Evolutionary conservation across 1,140 invertebrate species (phyloP).

Genomic region (Coptotermes formosanus): DNA sequence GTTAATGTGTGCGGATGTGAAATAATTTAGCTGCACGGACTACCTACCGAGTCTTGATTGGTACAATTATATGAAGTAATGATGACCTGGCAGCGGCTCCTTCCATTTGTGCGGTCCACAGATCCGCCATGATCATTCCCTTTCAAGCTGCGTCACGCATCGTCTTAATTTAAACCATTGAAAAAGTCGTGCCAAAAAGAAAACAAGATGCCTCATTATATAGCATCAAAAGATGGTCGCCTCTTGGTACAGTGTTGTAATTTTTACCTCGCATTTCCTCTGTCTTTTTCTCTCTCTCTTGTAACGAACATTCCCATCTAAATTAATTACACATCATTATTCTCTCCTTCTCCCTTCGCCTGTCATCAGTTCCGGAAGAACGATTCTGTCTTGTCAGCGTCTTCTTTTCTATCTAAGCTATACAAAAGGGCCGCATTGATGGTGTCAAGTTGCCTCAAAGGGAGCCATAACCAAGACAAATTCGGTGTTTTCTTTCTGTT

Average conservation of each 20-base stretch:
- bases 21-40: too few relatives aligned
- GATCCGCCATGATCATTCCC: not conserved
- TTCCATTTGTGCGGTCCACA: conserved; percentile 5
- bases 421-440: not conserved
- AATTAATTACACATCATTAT: conserved; percentile 18
- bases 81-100: not conserved
- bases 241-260: too few relatives aligned
- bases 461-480: not conserved
- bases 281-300: too few relatives aligned
- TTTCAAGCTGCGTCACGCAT: not conserved
- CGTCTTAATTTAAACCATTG: not conserved
- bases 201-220: conserved; percentile 10
- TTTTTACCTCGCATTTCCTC: too few relatives aligned
- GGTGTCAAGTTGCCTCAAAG: conserved; percentile 6
- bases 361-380: conserved; percentile 1
- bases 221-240: not conserved
- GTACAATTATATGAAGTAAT: not conserved
- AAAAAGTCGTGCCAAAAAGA: not conserved
- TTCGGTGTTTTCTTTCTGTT: not conserved
- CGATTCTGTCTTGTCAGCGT: conserved; percentile 2
- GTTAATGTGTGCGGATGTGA: too few relatives aligned
- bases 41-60: not conserved
- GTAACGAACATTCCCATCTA: not conserved
- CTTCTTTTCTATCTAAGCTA: not conserved
- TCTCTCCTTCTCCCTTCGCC: not conserved